Percentiles rank a stretch among this genome's conserved stretches.
Evolutionary conservation across 2,797 vertebrate species (phyloP).

Genomic region (Pogoniulus pusillus): DNA sequence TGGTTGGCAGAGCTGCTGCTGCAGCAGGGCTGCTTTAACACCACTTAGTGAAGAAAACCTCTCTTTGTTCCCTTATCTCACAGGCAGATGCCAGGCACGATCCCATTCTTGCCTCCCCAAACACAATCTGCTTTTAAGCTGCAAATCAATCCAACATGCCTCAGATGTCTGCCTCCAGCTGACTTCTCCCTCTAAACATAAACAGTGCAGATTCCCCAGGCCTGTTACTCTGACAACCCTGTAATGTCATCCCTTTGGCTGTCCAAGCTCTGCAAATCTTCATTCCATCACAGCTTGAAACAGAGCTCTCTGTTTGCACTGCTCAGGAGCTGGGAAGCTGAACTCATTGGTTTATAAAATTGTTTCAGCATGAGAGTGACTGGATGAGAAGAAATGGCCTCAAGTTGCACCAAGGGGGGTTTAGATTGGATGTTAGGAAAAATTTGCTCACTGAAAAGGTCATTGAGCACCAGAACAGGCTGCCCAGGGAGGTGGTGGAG

Average conservation of each 20-base stretch:
- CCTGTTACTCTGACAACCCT: slow-evolving; percentile 59
- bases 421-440: no score
- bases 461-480: no score
- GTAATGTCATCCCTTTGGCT: slow-evolving; percentile 41
- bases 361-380: not conserved
- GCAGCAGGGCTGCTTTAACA: not conserved
- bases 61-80: not conserved
- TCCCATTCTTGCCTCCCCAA: slow-evolving; percentile 34
- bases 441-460: no score
- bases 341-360: not conserved
- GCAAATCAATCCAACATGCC: slow-evolving; percentile 60
- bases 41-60: not conserved
- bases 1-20: not conserved
- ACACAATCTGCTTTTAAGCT: slow-evolving; percentile 50
- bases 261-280: slow-evolving; percentile 39
- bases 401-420: no score
- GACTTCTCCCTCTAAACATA: slow-evolving; percentile 48
- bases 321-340: not conserved
- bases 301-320: not conserved
- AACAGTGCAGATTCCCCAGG: slow-evolving; percentile 46
- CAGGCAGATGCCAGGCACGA: not conserved
- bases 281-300: slow-evolving; percentile 52
- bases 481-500: no score
- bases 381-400: no score
- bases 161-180: slow-evolving; percentile 60